A percentile compares a stretch with the other conserved stretches of the same genome.
phyloP scores from a whole-genome alignment of 2,888 invertebrate species.

The Yponomeuta plumbellus region DNA sequence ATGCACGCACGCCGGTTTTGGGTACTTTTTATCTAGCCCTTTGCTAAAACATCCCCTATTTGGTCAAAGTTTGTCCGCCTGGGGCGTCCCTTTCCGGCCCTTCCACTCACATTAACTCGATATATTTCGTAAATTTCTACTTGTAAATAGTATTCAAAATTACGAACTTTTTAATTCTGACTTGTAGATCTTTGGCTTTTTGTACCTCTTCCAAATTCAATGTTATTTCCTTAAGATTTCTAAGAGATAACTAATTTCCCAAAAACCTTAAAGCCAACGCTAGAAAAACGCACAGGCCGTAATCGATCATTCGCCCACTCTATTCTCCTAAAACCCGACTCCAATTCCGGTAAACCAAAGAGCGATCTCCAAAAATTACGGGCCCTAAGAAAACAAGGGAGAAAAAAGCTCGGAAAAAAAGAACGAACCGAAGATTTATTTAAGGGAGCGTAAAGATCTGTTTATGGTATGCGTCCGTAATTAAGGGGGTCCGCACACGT shows the following conservation, averaged over 20 bases:
- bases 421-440: conserved; percentile 66
- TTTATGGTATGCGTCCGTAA: conserved; percentile 77
- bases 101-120: too few relatives aligned
- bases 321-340: background rate
- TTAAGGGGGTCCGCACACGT: conserved; percentile 73
- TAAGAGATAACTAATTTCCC: background rate
- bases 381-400: conserved; percentile 62
- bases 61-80: too few relatives aligned
- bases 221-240: background rate
- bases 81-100: too few relatives aligned
- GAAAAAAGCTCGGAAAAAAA: conserved; percentile 33
- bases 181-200: too few relatives aligned
- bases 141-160: too few relatives aligned
- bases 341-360: conserved; percentile 58
- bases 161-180: too few relatives aligned
- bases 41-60: too few relatives aligned
- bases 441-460: conserved; percentile 77
- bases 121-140: too few relatives aligned
- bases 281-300: conserved; percentile 46
- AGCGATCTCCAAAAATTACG: conserved; percentile 60
- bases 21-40: too few relatives aligned
- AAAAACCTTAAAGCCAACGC: conserved; percentile 25
- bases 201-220: background rate
- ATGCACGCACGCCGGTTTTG: too few relatives aligned
- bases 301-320: conserved; percentile 55